Conservation (phyloP, 2,888 invertebrate genomes). For the Drosophila tanythrix region DNA sequence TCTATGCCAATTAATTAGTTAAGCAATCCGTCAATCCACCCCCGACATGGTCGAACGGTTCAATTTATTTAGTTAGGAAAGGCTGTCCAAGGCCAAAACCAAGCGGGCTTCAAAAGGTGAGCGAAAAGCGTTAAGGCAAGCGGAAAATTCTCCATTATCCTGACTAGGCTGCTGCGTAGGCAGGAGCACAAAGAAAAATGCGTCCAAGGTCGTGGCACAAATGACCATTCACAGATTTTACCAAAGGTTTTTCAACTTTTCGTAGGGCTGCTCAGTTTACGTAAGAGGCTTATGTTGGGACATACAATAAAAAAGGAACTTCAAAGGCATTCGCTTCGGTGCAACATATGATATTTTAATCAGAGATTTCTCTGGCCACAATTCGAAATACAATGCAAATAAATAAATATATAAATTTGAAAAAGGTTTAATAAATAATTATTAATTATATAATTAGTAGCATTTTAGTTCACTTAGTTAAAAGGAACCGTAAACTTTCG, state of each 20-base stretch:
- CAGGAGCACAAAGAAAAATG: constrained; percentile 8
- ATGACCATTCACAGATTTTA: constrained; percentile 26
- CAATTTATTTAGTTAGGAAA: constrained; percentile 46
- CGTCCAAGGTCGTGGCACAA: constrained; percentile 23
- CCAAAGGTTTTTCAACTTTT: constrained; percentile 3
- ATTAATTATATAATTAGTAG: not conserved
- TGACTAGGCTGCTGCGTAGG: not conserved
- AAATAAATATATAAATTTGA: not conserved
- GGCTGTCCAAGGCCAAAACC: constrained; percentile 13
- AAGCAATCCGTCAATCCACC: constrained; percentile 60
- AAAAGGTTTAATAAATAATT: not conserved
- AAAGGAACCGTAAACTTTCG: not conserved
- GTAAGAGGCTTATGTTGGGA: not conserved
- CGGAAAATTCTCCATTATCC: constrained; percentile 10
- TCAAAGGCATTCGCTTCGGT: constrained; percentile 53
- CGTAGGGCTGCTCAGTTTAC: not conserved
- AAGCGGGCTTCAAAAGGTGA: constrained; percentile 24
- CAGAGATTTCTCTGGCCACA: constrained; percentile 40
- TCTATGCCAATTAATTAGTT: constrained; percentile 65
- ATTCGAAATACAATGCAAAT: constrained; percentile 28
- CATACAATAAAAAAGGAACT: constrained; percentile 36
- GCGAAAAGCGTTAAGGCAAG: constrained; percentile 19
- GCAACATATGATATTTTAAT: constrained; percentile 51
- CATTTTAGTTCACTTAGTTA: not conserved
- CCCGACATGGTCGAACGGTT: constrained; percentile 18